Conservation (phyloP, 37 sponge, comb jelly and placozoan species). For the Halisarca cf. caerulea region DNA sequence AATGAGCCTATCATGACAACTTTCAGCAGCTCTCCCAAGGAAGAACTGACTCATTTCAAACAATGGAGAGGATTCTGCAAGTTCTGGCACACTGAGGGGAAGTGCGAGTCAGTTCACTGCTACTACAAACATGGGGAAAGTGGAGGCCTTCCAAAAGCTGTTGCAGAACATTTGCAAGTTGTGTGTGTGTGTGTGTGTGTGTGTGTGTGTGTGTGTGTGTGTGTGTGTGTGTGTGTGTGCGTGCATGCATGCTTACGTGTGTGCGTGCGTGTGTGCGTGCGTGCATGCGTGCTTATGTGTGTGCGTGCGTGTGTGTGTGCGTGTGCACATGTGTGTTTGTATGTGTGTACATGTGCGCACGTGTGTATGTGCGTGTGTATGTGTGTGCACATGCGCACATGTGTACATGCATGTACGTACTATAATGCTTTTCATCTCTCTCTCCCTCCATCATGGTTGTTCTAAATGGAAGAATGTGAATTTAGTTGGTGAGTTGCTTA, state of each 20-base stretch:
- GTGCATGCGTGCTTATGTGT: background rate
- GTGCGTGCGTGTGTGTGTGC: background rate
- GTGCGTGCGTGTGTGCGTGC: background rate
- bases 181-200: slow-evolving; percentile 23
- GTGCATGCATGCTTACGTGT: background rate
- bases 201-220: background rate
- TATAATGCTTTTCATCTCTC: too few species aligned
- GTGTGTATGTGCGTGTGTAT: background rate
- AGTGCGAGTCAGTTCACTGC: background rate
- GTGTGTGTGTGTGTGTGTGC: slow-evolving; percentile 9
- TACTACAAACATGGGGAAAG: background rate
- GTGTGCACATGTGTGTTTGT: background rate
- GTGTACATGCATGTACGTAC: background rate
- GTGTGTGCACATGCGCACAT: background rate
- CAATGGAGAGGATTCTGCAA: background rate
- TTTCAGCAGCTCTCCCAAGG: background rate
- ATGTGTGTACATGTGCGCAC: background rate
- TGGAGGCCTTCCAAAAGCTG: background rate
- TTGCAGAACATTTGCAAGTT: background rate
- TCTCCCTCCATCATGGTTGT: too few species aligned
- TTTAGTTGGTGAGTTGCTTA: too few species aligned
- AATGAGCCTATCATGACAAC: slow-evolving; percentile 12
- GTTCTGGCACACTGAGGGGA: background rate
- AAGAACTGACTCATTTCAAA: background rate
- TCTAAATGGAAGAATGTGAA: too few species aligned